phyloP scores from a whole-genome alignment of 1,140 invertebrate genomes.

The Cydia strobilella region DNA sequence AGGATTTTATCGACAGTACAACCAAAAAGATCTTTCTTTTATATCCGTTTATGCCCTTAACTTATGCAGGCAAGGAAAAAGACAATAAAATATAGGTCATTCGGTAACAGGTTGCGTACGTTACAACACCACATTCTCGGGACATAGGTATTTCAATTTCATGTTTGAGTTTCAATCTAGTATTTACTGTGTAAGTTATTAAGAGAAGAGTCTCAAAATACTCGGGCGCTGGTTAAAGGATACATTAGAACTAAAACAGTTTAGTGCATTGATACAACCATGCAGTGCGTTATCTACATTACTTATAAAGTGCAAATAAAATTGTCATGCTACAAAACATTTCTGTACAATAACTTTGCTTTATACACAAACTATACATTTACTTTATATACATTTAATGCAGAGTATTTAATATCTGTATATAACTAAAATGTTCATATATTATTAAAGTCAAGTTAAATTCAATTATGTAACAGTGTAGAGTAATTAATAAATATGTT shows the following conservation, averaged over 20 bases:
- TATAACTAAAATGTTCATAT: conserved; percentile 21
- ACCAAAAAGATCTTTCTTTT: background rate
- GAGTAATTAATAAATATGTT: background rate
- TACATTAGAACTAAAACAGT: background rate
- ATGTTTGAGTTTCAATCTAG: conserved; percentile 53
- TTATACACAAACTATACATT: background rate
- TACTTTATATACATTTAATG: background rate
- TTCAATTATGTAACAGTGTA: background rate
- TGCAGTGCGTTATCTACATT: conserved; percentile 20
- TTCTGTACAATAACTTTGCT: background rate
- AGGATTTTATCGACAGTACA: background rate
- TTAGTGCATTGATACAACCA: conserved; percentile 25
- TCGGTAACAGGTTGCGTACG: background rate
- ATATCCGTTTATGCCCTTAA: background rate
- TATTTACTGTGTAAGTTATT: conserved; percentile 26
- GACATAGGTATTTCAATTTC: conserved; percentile 47
- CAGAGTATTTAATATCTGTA: conserved; percentile 9
- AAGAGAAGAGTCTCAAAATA: background rate
- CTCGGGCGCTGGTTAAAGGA: conserved; percentile 5
- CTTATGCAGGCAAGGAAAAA: background rate
- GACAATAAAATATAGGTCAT: background rate
- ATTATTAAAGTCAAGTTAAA: background rate
- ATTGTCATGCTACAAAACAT: conserved; percentile 21
- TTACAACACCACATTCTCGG: background rate
- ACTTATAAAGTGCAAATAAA: conserved; percentile 16